Evolutionary conservation across 1,140 invertebrate species (phyloP).

Genomic region (Dufourea novaeangliae): DNA sequence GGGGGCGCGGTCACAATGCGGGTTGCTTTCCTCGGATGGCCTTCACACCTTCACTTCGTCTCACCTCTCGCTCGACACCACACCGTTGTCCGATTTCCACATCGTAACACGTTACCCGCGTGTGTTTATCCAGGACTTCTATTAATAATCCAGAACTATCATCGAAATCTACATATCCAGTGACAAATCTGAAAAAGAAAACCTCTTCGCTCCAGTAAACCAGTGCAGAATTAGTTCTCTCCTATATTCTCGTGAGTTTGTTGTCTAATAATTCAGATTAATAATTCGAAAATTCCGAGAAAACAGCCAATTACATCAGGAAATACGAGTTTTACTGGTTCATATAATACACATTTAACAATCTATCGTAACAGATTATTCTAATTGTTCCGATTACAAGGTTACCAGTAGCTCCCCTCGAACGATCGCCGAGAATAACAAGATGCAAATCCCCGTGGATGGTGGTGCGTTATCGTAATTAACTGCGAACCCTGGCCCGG

Average conservation of each 20-base stretch:
- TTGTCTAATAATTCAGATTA: too few species aligned
- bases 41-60: conserved; percentile 55
- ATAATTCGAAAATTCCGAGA: too few species aligned
- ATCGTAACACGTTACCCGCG: conserved; percentile 32
- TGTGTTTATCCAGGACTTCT: conserved; percentile 6
- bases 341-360: background rate
- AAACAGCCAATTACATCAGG: too few species aligned
- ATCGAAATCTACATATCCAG: too few species aligned
- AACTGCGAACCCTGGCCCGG: background rate
- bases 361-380: background rate
- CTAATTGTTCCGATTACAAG: background rate
- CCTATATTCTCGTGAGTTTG: too few species aligned
- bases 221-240: too few species aligned
- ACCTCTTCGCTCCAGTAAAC: too few species aligned
- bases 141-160: conserved; percentile 1
- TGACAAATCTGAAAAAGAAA: too few species aligned
- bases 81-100: conserved; percentile 36
- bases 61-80: conserved; percentile 33
- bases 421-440: background rate
- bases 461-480: background rate
- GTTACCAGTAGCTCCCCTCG: background rate
- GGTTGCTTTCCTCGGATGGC: conserved; percentile 59
- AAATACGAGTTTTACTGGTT: too few species aligned
- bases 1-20: conserved; percentile 32
- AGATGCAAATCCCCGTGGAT: background rate